phyloP scores from a whole-genome alignment of 2,888 invertebrate genomes.

The Caenorhabditis sulstoni region DNA sequence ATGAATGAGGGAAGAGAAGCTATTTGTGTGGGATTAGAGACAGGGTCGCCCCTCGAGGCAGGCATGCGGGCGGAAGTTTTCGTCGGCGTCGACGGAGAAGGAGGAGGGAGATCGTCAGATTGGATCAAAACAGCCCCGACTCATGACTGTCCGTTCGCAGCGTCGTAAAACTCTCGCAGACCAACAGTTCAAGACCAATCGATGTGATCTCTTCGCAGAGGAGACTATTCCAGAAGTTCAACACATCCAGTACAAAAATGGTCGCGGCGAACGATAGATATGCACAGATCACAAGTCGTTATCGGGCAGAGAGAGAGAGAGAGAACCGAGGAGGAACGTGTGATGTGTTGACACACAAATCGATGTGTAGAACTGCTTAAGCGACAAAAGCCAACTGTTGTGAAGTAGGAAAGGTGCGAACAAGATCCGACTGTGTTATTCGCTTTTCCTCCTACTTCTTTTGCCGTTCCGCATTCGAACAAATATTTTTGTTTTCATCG shows the following conservation, averaged over 20 bases:
- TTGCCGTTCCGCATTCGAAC: slow-evolving; percentile 40
- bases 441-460: slow-evolving; percentile 31
- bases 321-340: neutral
- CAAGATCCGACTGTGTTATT: slow-evolving; percentile 48
- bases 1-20: slow-evolving; percentile 10
- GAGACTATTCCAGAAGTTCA: slow-evolving; percentile 15
- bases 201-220: slow-evolving; percentile 5
- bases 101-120: slow-evolving; percentile 32
- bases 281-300: slow-evolving; percentile 10
- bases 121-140: slow-evolving; percentile 48
- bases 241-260: neutral
- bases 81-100: slow-evolving; percentile 15
- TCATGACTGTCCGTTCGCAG: slow-evolving; percentile 34
- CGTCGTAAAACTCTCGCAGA: slow-evolving; percentile 32
- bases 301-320: neutral
- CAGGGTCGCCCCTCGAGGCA: slow-evolving; percentile 14
- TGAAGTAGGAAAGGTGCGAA: slow-evolving; percentile 28
- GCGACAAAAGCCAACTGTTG: neutral
- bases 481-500: slow-evolving; percentile 61
- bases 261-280: slow-evolving; percentile 1
- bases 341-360: slow-evolving; percentile 24
- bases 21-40: slow-evolving; percentile 52
- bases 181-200: slow-evolving; percentile 42
- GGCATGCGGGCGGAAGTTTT: slow-evolving; percentile 36
- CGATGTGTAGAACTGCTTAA: slow-evolving; percentile 4